Conservation (phyloP, 2,113 vertebrate genomes). For the Mionectes macconnelli region DNA sequence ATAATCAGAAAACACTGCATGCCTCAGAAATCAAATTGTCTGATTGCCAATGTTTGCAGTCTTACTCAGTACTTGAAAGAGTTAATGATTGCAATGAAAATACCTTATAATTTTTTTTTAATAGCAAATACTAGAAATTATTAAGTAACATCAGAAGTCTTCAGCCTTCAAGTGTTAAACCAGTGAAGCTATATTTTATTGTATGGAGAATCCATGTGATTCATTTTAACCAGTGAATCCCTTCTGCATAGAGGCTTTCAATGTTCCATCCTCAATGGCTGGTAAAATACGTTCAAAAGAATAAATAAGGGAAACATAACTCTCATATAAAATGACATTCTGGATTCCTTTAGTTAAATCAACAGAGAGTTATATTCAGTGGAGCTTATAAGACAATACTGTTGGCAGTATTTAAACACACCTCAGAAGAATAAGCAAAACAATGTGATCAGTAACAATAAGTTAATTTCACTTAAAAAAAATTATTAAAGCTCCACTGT, state of each 20-base stretch:
- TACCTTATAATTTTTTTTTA: slow-evolving; percentile 8
- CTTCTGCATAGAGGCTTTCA: slow-evolving; percentile 55
- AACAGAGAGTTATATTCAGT: slow-evolving; percentile 37
- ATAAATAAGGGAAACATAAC: slow-evolving; percentile 67
- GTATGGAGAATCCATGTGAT: slow-evolving; percentile 17
- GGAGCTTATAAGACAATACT: slow-evolving; percentile 41
- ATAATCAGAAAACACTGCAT: slow-evolving; percentile 6
- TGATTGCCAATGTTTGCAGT: neutral
- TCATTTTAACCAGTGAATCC: slow-evolving; percentile 47
- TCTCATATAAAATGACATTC: slow-evolving; percentile 46
- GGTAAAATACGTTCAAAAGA: slow-evolving; percentile 70
- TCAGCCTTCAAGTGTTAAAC: slow-evolving; percentile 39
- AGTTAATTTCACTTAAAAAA: slow-evolving; percentile 70
- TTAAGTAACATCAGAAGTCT: slow-evolving; percentile 40
- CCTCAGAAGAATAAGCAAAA: slow-evolving; percentile 40
- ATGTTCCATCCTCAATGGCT: slow-evolving; percentile 62
- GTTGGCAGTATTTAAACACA: slow-evolving; percentile 25
- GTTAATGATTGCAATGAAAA: slow-evolving; percentile 10
- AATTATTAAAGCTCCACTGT: slow-evolving; percentile 46
- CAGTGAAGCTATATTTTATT: slow-evolving; percentile 45
- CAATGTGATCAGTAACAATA: slow-evolving; percentile 41
- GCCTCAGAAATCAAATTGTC: slow-evolving; percentile 13
- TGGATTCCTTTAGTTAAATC: slow-evolving; percentile 53
- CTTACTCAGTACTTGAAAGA: slow-evolving; percentile 3
- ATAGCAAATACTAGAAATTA: slow-evolving; percentile 62